These are phyloP conservation scores for Portunus trituberculatus DNA, from an alignment of 1,140 invertebrate genomes.

Conservation along the genomic window DNA sequence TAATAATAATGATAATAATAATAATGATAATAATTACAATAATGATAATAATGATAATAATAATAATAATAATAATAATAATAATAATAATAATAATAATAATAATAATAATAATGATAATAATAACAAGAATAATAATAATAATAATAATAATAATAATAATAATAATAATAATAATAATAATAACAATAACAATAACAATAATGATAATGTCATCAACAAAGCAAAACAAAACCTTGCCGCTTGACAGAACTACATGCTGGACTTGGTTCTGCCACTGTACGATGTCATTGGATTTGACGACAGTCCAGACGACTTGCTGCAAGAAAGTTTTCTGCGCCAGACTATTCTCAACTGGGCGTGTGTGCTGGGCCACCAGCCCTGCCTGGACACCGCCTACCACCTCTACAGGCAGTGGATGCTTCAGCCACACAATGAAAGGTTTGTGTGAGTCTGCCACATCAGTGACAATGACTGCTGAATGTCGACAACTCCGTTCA, in stretches of 20 bases:
- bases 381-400: slow-evolving; percentile 78
- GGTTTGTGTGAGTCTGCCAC: not conserved
- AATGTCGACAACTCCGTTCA: too few relatives aligned
- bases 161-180: not conserved
- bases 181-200: not conserved
- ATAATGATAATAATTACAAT: not conserved
- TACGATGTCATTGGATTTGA: slow-evolving; percentile 62
- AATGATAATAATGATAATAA: too few relatives aligned
- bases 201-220: not conserved
- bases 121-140: not conserved
- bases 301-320: slow-evolving; percentile 47
- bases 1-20: not conserved
- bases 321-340: slow-evolving; percentile 69
- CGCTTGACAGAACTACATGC: slow-evolving; percentile 48
- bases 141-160: not conserved
- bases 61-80: too few relatives aligned
- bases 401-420: slow-evolving; percentile 79
- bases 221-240: not conserved
- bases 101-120: not conserved
- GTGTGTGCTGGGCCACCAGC: slow-evolving; percentile 66
- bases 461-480: not conserved
- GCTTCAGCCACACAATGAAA: slow-evolving; percentile 77
- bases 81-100: not conserved
- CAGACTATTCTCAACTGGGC: slow-evolving; percentile 69
- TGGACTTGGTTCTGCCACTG: slow-evolving; percentile 44